Percentiles rank a stretch among this genome's conserved stretches.
These are phyloP conservation scores for Clitarchus hookeri DNA, from an alignment of 2,888 invertebrate species.

Conservation along the genomic window DNA sequence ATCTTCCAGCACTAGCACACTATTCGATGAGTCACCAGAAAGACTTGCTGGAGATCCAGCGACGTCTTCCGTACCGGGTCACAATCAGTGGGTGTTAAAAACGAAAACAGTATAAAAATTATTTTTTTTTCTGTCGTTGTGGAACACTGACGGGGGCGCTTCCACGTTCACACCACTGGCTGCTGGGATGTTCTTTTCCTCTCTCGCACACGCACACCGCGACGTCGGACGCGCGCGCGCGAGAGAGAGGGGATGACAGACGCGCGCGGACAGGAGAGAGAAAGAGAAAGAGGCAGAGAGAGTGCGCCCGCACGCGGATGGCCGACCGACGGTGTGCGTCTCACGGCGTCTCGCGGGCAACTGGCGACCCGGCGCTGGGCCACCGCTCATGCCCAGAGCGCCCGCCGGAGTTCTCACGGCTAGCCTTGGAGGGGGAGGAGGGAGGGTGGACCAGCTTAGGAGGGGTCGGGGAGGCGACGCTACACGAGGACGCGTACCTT, in stretches of 20 bases:
- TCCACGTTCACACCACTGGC: not conserved
- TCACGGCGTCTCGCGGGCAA: conserved; percentile 14
- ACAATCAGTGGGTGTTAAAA: too few species aligned
- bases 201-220: not conserved
- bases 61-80: too few species aligned
- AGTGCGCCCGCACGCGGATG: not conserved
- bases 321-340: not conserved
- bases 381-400: not conserved
- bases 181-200: not conserved
- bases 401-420: not conserved
- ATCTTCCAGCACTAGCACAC: too few species aligned
- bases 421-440: not conserved
- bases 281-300: not conserved
- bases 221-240: not conserved
- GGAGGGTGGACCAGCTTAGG: not conserved
- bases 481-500: not conserved
- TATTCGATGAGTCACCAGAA: too few species aligned
- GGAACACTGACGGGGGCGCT: not conserved
- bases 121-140: not conserved
- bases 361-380: not conserved
- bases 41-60: too few species aligned
- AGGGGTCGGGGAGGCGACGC: not conserved
- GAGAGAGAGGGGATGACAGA: not conserved
- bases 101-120: too few species aligned
- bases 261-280: too few species aligned